A percentile compares a stretch with the other conserved stretches of the same genome.
Evolutionary conservation across 2,797 vertebrate species (phyloP).

Genomic region (Apogon talboti): DNA sequence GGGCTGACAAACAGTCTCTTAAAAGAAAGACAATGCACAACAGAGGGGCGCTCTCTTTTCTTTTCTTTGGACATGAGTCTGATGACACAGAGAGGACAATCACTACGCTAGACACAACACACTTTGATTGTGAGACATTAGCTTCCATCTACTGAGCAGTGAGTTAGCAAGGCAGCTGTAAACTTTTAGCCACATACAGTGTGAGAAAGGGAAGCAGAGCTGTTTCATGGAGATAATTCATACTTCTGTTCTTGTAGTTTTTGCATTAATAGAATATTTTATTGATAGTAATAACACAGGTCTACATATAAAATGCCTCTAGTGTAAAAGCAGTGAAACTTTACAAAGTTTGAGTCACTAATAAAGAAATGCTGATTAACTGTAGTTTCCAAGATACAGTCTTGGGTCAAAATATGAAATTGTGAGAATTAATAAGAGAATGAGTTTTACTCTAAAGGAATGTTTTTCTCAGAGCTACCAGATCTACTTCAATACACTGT

Average conservation of each 20-base stretch:
- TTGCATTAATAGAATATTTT: too few relatives aligned
- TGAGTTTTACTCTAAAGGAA: too few relatives aligned
- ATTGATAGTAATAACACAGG: not conserved
- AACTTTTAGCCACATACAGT: not conserved
- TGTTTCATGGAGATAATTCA: conserved; percentile 13
- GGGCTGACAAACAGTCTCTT: conserved; percentile 15
- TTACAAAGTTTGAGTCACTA: too few relatives aligned
- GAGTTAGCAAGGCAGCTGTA: not conserved
- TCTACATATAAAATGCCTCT: too few relatives aligned
- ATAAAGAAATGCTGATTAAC: too few relatives aligned
- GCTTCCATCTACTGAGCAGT: not conserved
- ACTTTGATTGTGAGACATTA: conserved; percentile 5
- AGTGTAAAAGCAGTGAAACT: too few relatives aligned
- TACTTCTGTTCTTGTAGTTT: conserved; percentile 7
- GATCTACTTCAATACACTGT: too few relatives aligned
- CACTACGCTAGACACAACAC: conserved; percentile 17
- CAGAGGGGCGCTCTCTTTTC: conserved; percentile 16
- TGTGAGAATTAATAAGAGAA: too few relatives aligned
- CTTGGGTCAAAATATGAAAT: too few relatives aligned
- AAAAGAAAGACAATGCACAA: conserved; percentile 40
- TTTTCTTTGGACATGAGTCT: conserved; percentile 14
- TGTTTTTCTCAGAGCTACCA: too few relatives aligned
- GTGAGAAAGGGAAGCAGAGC: not conserved
- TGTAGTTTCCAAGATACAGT: too few relatives aligned
- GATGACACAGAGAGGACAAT: conserved; percentile 16